Base-by-base conservation (phyloP, 2,888 invertebrate genomes). In the Argyra leucocephala region DNA sequence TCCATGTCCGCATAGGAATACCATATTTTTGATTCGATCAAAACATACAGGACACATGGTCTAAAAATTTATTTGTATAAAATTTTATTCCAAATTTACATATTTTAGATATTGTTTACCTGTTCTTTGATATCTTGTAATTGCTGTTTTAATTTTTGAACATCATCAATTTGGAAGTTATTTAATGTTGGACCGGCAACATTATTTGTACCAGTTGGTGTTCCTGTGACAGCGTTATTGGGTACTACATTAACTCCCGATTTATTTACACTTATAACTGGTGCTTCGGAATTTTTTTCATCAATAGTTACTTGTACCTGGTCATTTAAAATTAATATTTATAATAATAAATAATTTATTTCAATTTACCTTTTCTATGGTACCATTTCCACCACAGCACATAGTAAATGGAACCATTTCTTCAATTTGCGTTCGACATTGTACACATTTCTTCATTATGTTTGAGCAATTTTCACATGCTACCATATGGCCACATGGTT, bases 41-140 rank as follows among this genome's bases (percentile, higher is more conserved):
- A 98, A 84, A 81, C 97, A 98, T 69, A 98, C 96, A 5, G 97
- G 97, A 76, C 97, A 98, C 91, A 96, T 95, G 1, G 96, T 97
- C 95, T 97, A 83, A 84, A 70, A 31, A 26, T 69, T 60, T 66
- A 23, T 58, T n/a, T 22, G 36, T 37, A 66, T 63, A 59, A n/a
- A n/a, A n/a, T n/a, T n/a, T n/a, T n/a, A n/a, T n/a, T n/a, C 0
- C 1, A n/a, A 62, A 61, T 22, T n/a, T n/a, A n/a, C n/a, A n/a
- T n/a, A n/a, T n/a, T n/a, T n/a, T 3, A 57, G 36, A 65, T 57
- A 57, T 12, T 26, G 70, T 71, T 72, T 76, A 93, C 95, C 87
- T 96, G 96, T 80, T 97, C 96, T 77, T 96, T 96, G 74, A 97
- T 96, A 77, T 97, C 97, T 80, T 96, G 95, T 68, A 98, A 81